Conservation (phyloP, 2,888 invertebrate genomes). For the Thalpophila matura region DNA sequence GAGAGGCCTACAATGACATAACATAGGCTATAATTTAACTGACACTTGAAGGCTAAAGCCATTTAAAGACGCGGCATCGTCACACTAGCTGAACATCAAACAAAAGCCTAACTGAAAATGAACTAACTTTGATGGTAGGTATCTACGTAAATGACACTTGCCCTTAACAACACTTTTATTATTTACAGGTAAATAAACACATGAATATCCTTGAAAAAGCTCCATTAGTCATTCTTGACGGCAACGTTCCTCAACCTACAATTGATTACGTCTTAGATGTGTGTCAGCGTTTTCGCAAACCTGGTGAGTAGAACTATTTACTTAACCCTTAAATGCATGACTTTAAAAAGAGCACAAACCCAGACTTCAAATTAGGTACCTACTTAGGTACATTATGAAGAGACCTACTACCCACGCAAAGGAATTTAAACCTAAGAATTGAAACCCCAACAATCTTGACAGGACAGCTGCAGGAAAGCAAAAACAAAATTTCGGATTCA, state of each 20-base stretch:
- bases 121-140: slow-evolving; percentile 7
- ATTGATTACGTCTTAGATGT: slow-evolving; percentile 92
- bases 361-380: neutral
- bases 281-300: slow-evolving; percentile 91
- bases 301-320: slow-evolving; percentile 90
- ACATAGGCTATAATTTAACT: slow-evolving; percentile 11
- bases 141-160: neutral
- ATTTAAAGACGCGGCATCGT: neutral
- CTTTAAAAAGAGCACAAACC: neutral
- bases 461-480: neutral
- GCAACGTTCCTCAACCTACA: slow-evolving; percentile 93
- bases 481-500: no score
- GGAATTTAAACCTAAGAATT: neutral
- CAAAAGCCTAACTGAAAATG: slow-evolving; percentile 16
- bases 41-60: neutral
- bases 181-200: slow-evolving; percentile 91
- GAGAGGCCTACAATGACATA: neutral
- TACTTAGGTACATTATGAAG: no score
- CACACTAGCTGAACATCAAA: slow-evolving; percentile 12
- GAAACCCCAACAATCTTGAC: neutral
- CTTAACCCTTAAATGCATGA: no score
- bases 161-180: slow-evolving; percentile 11
- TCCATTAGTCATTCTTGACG: slow-evolving; percentile 96
- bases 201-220: slow-evolving; percentile 91
- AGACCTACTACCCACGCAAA: no score